A percentile compares a stretch with the other conserved stretches of the same genome.
phyloP scores from a whole-genome alignment of 2,888 invertebrate species.

The Ecliptopera silaceata region DNA sequence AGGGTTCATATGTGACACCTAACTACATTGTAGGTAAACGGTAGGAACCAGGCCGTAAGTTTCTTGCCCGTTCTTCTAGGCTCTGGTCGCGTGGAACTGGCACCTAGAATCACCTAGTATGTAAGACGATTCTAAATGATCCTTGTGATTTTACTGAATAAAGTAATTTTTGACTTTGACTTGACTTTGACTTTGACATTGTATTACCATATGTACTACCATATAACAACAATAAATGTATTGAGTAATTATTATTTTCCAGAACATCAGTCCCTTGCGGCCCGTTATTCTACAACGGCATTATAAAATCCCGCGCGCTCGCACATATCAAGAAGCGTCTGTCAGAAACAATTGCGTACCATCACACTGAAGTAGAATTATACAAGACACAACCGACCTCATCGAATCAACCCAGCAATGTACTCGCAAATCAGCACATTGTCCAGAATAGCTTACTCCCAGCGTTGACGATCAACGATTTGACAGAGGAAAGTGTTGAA shows the following conservation, averaged over 20 bases:
- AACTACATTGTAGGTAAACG: no score
- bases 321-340: constrained; percentile 61
- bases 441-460: constrained; percentile 49
- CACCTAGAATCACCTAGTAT: no score
- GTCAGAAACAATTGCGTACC: constrained; percentile 58
- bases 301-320: constrained; percentile 66
- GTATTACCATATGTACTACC: no score
- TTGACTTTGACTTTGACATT: no score
- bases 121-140: no score
- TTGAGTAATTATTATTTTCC: neutral
- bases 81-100: no score
- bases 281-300: constrained; percentile 71
- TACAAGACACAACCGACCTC: constrained; percentile 36
- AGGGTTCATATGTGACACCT: no score
- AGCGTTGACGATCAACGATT: constrained; percentile 48
- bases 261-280: constrained; percentile 57
- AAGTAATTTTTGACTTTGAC: no score
- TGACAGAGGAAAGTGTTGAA: constrained; percentile 36
- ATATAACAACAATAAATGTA: no score
- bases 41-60: no score
- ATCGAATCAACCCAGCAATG: constrained; percentile 17
- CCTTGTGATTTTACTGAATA: no score
- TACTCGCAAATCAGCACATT: constrained; percentile 23
- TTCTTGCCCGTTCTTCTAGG: no score
- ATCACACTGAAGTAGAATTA: constrained; percentile 50